Conservation (phyloP, 2,888 invertebrate species). For the Sinodicranocentrus sp. region DNA sequence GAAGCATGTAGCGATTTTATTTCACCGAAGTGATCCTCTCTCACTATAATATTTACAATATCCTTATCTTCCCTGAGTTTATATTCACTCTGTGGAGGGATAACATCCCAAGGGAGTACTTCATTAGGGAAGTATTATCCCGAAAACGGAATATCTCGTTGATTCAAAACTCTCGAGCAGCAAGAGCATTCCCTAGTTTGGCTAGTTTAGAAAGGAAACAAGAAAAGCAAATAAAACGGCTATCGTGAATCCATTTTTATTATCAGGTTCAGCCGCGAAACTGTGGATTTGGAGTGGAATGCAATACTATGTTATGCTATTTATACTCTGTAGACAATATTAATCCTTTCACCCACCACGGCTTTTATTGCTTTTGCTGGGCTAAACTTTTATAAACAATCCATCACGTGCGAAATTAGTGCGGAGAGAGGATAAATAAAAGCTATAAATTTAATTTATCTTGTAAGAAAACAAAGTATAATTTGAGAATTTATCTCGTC, state of each 20-base stretch:
- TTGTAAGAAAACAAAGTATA: conserved; percentile 5
- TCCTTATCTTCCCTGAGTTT: not conserved
- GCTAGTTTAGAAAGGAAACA: not conserved
- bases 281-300: not conserved
- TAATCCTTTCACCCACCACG: no score
- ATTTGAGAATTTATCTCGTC: not conserved
- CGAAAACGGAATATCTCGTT: not conserved
- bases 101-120: conserved; percentile 32
- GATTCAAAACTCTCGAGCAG: not conserved
- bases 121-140: conserved; percentile 38
- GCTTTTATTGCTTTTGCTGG: conserved; percentile 2
- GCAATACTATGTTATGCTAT: not conserved
- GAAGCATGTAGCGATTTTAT: not conserved
- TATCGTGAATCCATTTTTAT: conserved; percentile 25
- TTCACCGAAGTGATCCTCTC: not conserved
- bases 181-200: not conserved
- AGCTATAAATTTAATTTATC: conserved; percentile 45
- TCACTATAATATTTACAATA: not conserved
- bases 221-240: conserved; percentile 34
- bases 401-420: conserved; percentile 43
- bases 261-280: not conserved
- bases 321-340: no score
- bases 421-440: conserved; percentile 38
- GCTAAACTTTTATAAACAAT: conserved; percentile 35
- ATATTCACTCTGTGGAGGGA: not conserved